These are phyloP conservation scores for Podarcis siculus DNA, from an alignment of 2,797 vertebrate species.

Conservation along the genomic window DNA sequence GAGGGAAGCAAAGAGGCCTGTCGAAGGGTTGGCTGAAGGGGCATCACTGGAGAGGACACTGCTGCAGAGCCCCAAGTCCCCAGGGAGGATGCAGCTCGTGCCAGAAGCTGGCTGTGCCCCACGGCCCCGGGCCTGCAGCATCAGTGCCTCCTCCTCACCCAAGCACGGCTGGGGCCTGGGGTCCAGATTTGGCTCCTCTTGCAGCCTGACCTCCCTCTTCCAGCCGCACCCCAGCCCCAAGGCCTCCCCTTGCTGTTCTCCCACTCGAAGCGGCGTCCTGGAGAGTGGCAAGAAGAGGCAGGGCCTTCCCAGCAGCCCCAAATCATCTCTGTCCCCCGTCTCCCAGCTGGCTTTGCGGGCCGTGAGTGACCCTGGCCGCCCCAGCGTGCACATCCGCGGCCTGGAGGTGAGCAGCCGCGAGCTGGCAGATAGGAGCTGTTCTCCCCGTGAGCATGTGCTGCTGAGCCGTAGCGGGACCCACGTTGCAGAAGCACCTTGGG, in stretches of 20 bases:
- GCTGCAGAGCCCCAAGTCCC: slow-evolving; percentile 81
- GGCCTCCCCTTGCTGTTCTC: slow-evolving; percentile 77
- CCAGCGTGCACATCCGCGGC: slow-evolving; percentile 84
- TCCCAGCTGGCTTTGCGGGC: slow-evolving; percentile 30
- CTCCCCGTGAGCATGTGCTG: slow-evolving; percentile 88
- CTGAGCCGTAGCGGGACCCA: slow-evolving; percentile 84
- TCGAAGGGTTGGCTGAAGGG: slow-evolving; percentile 15
- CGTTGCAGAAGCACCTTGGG: slow-evolving; percentile 75
- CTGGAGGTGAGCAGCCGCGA: slow-evolving; percentile 95
- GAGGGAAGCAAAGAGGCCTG: background rate
- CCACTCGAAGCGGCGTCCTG: slow-evolving; percentile 70
- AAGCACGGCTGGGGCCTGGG: slow-evolving; percentile 72
- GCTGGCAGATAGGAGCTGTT: slow-evolving; percentile 89
- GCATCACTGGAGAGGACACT: slow-evolving; percentile 68
- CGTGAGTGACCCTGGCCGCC: slow-evolving; percentile 27
- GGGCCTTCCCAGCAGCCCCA: background rate
- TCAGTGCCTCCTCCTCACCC: slow-evolving; percentile 49
- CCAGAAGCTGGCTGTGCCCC: slow-evolving; percentile 10
- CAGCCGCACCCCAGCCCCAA: slow-evolving; percentile 70
- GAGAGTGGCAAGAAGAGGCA: slow-evolving; percentile 52
- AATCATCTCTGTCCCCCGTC: background rate
- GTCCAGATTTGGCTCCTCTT: slow-evolving; percentile 80
- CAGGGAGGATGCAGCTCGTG: slow-evolving; percentile 63
- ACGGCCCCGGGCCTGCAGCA: slow-evolving; percentile 62
- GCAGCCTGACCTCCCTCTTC: slow-evolving; percentile 78